Evolutionary conservation across 2,888 invertebrate species (phyloP).

Genomic region (Synergus laeviventris): DNA sequence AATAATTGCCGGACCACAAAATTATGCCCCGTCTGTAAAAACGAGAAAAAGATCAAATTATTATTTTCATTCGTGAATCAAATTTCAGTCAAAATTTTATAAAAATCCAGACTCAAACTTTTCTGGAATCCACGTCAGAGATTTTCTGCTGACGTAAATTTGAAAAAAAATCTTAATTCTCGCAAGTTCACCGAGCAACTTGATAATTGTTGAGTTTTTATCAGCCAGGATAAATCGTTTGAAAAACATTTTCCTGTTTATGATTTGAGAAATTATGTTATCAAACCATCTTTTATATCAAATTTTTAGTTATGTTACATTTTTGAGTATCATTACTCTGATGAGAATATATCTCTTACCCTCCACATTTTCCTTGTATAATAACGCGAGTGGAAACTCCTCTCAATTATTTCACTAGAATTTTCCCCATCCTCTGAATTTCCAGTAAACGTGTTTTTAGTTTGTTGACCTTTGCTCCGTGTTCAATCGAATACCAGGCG

Average conservation of each 20-base stretch:
- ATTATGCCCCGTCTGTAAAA: conserved; percentile 30
- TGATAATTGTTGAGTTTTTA: not conserved
- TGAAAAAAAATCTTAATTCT: not conserved
- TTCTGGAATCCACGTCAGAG: not conserved
- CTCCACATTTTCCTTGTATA: not conserved
- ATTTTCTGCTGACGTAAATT: not conserved
- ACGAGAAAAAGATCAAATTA: conserved; percentile 8
- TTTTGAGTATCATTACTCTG: not conserved
- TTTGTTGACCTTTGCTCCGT: not conserved
- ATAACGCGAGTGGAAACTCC: conserved; percentile 5
- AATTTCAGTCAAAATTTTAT: not conserved
- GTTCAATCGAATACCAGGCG: conserved; percentile 13
- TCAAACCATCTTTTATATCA: not conserved
- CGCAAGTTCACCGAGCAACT: not conserved
- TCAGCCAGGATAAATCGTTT: not conserved
- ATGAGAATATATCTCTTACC: not conserved
- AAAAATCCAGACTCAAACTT: not conserved
- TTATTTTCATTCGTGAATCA: not conserved
- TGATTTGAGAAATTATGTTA: not conserved
- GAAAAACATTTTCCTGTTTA: not conserved
- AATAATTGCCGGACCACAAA: conserved; percentile 60
- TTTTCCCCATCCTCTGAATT: not conserved
- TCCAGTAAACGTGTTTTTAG: conserved; percentile 27
- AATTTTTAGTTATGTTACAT: not conserved
- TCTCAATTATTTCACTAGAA: not conserved